Base-by-base conservation (phyloP, 2,113 vertebrate genomes). In the Lontra canadensis region DNA sequence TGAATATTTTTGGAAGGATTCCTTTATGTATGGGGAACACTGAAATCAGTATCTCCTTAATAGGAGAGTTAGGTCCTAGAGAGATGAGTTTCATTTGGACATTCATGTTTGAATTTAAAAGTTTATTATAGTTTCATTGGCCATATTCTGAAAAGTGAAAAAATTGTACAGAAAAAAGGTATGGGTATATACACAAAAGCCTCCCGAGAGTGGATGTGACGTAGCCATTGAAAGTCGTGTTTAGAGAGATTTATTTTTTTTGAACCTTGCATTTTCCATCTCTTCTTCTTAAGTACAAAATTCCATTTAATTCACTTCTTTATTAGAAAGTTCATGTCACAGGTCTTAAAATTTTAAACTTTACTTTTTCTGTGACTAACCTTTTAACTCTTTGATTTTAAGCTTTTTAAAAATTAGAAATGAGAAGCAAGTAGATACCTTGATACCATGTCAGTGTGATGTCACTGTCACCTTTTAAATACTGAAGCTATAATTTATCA, bases 151-250 rank as follows among this genome's bases (percentile, higher is more conserved):
- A 85, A 84, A 85, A 20, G 4, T 55, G 52, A 63, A 76, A 23
- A 31, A 65, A 65, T 65, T 12, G 29, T 57, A 57, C 21, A 31
- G 69, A 76, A 73, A 29, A 9, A 6, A 14, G 42, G 57, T 13
- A 0, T 6, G 7, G 34, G 31, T 11, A 0, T 5, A 1, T 0
- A 21, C 18, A 21, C n/a, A 47, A 3, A 47, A 31, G 7, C 23
- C 10, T 52, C 26, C 42, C 15, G 12, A 84, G 76, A 26, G 23
- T 10, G 44, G n/a, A 36, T 52, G 2, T 15, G 49, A 5, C 6
- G 12, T 52, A 39, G 21, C 63, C 15, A 0, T 23, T 67, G 36
- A 15, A 36, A 82, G 10, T 59, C 18, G 36, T 36, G 6, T 26
- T 39, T 18, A 31, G 36, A 23, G 47, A 81, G 63, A 34, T 34